Base-by-base conservation (phyloP, 2,797 vertebrate species). In the Mormyrus hasselquistii region DNA sequence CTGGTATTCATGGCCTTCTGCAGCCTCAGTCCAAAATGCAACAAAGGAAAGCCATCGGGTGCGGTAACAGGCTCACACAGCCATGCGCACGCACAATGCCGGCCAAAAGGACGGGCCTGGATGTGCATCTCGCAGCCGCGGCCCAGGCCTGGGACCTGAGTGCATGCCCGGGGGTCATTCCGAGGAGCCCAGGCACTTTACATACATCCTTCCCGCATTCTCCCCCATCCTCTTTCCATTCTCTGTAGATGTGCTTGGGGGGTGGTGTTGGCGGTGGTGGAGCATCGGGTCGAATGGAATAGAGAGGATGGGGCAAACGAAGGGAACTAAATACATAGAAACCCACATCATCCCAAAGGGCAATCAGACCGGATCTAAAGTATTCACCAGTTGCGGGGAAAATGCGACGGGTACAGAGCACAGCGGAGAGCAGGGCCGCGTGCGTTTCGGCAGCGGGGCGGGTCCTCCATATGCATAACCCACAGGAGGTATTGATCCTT, bases 401-500 rank as follows among this genome's bases (percentile, higher is more conserved):
- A 98, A 98, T 96, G 96, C 93, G 93, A 96, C 94, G 95, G 22
- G 96, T 96, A 97, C 97, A 96, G 97, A 96, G 97, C 97, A 97
- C 91, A 91, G 92, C 93, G 96, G 94, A 94, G 96, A 96, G 96
- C 93, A 94, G 14, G 34, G 22, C 88, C 5, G 79, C 22, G 14
- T 44, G 91, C 47, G 38, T 88, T 92, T 93, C 93, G 94, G 94
- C 92, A 97, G 96, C 97, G 29, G 29, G 29, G 29, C 94, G 94
- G 96, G 95, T 95, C 97, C 97, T 98, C 97, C 98, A 98, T 99
- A 98, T 98, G 96, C 97, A 98, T 97, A 97, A 98, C 96, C 96
- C 95, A 95, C 97, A 98, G 97, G 97, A 97, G 95, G 93, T 98
- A 99, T 99, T 97, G 98, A 99, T 99, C 98, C 98, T 98, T 98